Conservation (phyloP, 2,797 vertebrate genomes). For the Phrynocephalus vlangalii region DNA sequence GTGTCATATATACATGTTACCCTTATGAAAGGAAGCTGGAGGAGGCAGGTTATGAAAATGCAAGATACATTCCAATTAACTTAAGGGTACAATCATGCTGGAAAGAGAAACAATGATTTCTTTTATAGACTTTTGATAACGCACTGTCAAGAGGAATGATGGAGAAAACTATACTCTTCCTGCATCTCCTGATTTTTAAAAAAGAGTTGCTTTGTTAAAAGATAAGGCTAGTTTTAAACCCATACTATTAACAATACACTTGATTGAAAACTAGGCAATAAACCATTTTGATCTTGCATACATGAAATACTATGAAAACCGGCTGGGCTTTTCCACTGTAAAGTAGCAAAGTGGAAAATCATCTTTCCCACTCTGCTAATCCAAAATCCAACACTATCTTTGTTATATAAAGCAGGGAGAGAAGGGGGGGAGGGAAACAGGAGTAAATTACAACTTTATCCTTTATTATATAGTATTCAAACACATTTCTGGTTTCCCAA, state of each 20-base stretch:
- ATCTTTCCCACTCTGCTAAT: background rate
- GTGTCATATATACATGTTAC: background rate
- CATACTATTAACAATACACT: background rate
- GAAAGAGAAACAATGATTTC: constrained; percentile 35
- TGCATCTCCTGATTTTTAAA: background rate
- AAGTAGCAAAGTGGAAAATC: background rate
- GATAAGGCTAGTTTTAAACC: background rate
- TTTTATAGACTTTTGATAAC: constrained; percentile 6
- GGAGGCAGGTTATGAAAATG: background rate
- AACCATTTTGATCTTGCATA: background rate
- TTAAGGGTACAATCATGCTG: background rate
- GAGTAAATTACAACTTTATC: accelerated
- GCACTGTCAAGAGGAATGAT: background rate
- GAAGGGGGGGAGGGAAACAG: accelerated
- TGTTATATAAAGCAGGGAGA: background rate
- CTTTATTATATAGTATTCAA: background rate
- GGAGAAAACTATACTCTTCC: background rate
- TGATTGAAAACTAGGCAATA: constrained; percentile 6
- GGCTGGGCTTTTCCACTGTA: background rate
- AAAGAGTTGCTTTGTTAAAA: background rate
- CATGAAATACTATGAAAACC: background rate
- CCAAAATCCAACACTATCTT: constrained; percentile 4
- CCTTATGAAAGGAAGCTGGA: constrained; percentile 15
- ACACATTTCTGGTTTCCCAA: background rate
- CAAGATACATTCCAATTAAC: constrained; percentile 12